A percentile compares a stretch with the other conserved stretches of the same genome.
phyloP scores from a whole-genome alignment of 2,888 invertebrate genomes.

The Apantesis nais region DNA sequence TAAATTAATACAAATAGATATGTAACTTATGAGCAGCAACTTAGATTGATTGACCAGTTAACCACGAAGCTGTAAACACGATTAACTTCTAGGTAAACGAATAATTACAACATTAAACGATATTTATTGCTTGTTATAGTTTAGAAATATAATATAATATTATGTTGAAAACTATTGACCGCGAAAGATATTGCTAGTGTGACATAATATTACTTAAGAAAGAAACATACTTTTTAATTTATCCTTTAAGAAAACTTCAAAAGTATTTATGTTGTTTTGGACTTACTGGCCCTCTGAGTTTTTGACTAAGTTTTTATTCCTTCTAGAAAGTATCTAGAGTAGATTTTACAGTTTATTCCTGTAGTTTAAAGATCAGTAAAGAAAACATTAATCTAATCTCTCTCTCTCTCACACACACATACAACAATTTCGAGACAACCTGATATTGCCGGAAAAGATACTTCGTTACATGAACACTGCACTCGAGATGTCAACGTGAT shows the following conservation, averaged over 20 bases:
- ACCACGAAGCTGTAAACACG: neutral
- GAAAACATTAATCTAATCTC: no score
- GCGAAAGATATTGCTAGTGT: neutral
- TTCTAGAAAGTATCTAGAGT: no score
- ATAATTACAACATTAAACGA: neutral
- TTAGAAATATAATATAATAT: neutral
- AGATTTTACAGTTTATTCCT: no score
- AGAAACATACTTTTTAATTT: neutral
- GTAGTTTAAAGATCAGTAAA: no score
- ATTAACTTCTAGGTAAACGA: neutral
- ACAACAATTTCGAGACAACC: no score
- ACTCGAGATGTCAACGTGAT: no score
- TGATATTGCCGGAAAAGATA: no score
- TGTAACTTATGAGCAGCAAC: neutral
- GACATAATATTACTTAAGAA: neutral
- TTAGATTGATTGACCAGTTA: neutral
- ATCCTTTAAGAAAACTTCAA: neutral
- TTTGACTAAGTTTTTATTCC: neutral
- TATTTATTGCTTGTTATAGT: neutral
- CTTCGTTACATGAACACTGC: no score
- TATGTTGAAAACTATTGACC: neutral
- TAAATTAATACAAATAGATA: conserved; percentile 6
- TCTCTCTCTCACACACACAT: no score
- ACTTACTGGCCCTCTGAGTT: no score
- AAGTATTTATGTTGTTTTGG: no score